Evolutionary conservation across 35 echinoderm and acorn worm species (phyloP), one percentile per base, ranked within the genome.

Genomic region (Apostichopus japonicus): DNA sequence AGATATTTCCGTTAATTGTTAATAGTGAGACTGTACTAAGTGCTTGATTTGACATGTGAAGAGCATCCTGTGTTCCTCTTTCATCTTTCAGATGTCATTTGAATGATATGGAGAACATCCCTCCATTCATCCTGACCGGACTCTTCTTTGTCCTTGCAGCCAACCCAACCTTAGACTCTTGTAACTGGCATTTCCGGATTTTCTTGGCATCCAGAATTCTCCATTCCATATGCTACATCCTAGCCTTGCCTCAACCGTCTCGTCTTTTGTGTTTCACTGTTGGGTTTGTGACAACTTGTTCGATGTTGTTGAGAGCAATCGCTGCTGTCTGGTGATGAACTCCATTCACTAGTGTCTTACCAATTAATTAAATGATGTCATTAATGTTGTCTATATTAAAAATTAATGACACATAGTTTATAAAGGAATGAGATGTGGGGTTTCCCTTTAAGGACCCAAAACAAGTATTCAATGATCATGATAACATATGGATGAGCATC

Each of bases 101-200:
- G 14, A 95, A 95, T 92, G 94, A 95, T 70, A 33, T 95, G 13
- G 94, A 96, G 79, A 96, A 96, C 65, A 92, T 96, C 53, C 77
- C 86, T 9, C 90, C 93, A 53, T 96, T 96, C 56, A 17, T 96
- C 9, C 63, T 92, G 8, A 24, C 94, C 10, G 93, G 93, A 6
- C 52, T 82, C 10, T 44, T 96, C 55, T 96, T 90, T 86, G 95
- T 75, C 63, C 22, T 96, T 14, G 71, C 70, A 8, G 92, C 93
- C 10, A 90, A 84, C 23, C 79, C 95, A 27, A 76, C 93, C 24
- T 53, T 91, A 5, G 71, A 21, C 24, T 79, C 77, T 23, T 83
- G 90, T 24, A 58, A 79, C 19, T 93, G 90, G 93, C 93, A 96
- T 44, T 96, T 94, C 52, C 93, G 93, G 6, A 82, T 96, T 23